Base-by-base conservation (phyloP, 2,113 vertebrate species). In the Cinclus cinclus region DNA sequence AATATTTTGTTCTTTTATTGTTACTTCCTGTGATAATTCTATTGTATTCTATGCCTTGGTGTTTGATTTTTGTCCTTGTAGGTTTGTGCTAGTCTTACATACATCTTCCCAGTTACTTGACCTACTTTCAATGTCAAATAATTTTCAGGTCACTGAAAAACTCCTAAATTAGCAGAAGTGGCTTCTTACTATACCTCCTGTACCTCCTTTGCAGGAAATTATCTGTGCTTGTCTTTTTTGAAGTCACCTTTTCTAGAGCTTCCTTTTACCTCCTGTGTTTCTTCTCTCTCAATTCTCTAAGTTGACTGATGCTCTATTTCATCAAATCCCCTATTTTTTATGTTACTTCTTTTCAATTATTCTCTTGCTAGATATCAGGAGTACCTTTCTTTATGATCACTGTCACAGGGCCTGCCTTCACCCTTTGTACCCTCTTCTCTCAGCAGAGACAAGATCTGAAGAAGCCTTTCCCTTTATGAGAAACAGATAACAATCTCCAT, bases 121-220 rank as follows among this genome's bases (percentile, higher is more conserved):
- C 91, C 94, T 94, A 78, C 56, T 96, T 95, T 78, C 49, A 35
- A 37, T 0, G 0, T 22, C 2, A 17, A 93, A 87, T 91, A 90
- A 81, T 82, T 95, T 92, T 94, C 83, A 91, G 75, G 64, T 89
- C 64, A 92, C 83, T 42, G 47, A 75, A 90, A 90, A 89, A 56
- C 44, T 80, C 42, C 33, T 49, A 50, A 92, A 63, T 81, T 81
- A 92, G 39, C 68, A 78, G 28, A 87, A 95, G 42, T 39, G 28
- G 5, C 76, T 90, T 89, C 35, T 83, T 90, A 68, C 60, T 75
- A 41, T 9, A 18, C 8, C 53, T 93, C 47, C 15, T 49, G 3
- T 87, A 44, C 77, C 35, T 63, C 20, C 24, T 60, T 35, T 5
- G 1, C 44, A n/a, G 42, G 33, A 74, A 96, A 94, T 47, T 83